Evolutionary conservation across 2,113 vertebrate genomes (phyloP).

Genomic region (Amphilophus citrinellus): DNA sequence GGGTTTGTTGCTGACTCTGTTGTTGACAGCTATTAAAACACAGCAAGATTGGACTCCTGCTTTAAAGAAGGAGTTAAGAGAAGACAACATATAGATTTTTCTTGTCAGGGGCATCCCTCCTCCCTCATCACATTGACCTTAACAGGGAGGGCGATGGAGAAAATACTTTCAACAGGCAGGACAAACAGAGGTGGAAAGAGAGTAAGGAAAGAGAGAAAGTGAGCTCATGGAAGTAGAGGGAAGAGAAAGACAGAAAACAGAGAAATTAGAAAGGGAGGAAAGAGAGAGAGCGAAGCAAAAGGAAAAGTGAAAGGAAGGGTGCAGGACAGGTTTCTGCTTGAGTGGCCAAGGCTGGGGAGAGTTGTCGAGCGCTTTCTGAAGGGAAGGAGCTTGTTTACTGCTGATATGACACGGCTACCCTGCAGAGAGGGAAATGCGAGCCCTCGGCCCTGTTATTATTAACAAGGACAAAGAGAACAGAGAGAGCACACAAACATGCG

Average conservation of each 20-base stretch:
- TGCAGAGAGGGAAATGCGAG: slow-evolving; percentile 83
- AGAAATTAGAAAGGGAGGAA: slow-evolving; percentile 61
- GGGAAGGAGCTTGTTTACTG: slow-evolving; percentile 86
- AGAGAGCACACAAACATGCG: slow-evolving; percentile 70
- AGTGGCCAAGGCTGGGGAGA: slow-evolving; percentile 81
- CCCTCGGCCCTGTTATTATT: slow-evolving; percentile 88
- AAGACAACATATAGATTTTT: slow-evolving; percentile 85
- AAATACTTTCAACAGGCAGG: slow-evolving; percentile 73
- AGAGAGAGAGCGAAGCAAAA: slow-evolving; percentile 51
- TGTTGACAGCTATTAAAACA: slow-evolving; percentile 81
- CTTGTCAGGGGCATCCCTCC: slow-evolving; percentile 79
- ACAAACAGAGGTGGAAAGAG: slow-evolving; percentile 70
- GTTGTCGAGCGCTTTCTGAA: slow-evolving; percentile 81
- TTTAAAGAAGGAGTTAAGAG: slow-evolving; percentile 76
- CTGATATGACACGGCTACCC: slow-evolving; percentile 85
- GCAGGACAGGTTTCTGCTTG: slow-evolving; percentile 84
- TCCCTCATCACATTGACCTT: slow-evolving; percentile 81
- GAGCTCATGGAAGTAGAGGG: slow-evolving; percentile 58
- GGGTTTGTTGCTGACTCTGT: slow-evolving; percentile 60
- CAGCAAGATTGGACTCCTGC: slow-evolving; percentile 72
- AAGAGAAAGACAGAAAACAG: slow-evolving; percentile 42
- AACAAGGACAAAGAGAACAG: slow-evolving; percentile 89
- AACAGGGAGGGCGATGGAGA: slow-evolving; percentile 70
- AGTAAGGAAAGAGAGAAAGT: slow-evolving; percentile 53
- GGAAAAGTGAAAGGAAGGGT: slow-evolving; percentile 73